Conservation (phyloP, 2,113 vertebrate genomes). For the Tiliqua scincoides region DNA sequence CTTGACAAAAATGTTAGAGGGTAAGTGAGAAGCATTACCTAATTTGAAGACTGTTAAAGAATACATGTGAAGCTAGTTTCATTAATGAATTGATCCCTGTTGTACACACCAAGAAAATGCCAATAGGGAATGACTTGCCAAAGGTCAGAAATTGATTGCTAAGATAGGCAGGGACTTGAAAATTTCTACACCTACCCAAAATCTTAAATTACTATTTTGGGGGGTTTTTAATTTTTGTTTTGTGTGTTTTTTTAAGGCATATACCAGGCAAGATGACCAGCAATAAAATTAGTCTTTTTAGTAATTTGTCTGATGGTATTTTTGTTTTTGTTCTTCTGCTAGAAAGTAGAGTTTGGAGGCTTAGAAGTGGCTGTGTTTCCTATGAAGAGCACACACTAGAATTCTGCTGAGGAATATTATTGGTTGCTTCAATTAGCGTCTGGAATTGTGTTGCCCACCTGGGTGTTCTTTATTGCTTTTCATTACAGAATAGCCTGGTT, state of each 20-base stretch:
- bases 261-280: neutral
- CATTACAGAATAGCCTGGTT: slow-evolving; percentile 40
- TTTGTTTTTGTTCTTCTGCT: neutral
- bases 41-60: neutral
- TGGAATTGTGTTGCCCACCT: slow-evolving; percentile 53
- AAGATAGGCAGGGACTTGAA: no score
- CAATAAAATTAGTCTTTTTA: neutral
- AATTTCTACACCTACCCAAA: neutral
- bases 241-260: neutral
- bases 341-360: slow-evolving; percentile 25
- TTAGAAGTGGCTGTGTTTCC: slow-evolving; percentile 39
- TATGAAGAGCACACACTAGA: slow-evolving; percentile 21
- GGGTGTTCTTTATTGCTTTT: slow-evolving; percentile 62
- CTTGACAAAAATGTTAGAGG: neutral
- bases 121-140: neutral
- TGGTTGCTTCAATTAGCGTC: slow-evolving; percentile 58
- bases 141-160: neutral
- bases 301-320: neutral
- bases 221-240: neutral
- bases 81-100: neutral
- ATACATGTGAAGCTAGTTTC: rapidly evolving
- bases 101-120: neutral
- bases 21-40: rapidly evolving
- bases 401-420: slow-evolving; percentile 53
- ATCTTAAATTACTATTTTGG: neutral